Evolutionary conservation across 2,888 invertebrate species (phyloP).

Genomic region (Acronicta leporina): DNA sequence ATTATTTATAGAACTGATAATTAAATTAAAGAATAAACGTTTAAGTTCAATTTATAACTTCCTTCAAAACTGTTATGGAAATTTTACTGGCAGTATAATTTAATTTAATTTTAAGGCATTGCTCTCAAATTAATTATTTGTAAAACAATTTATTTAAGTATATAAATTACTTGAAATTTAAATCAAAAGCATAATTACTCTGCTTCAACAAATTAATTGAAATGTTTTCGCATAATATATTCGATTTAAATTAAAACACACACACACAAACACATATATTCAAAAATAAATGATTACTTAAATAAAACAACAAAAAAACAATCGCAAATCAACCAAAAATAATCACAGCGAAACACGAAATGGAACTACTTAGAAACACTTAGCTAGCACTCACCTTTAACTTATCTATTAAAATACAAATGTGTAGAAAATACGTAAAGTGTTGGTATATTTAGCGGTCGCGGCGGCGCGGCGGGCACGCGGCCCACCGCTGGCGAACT

Average conservation of each 20-base stretch:
- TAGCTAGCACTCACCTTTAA: conserved; percentile 57
- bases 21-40: neutral
- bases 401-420: conserved; percentile 54
- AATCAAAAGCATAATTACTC: neutral
- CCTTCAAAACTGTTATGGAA: neutral
- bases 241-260: neutral
- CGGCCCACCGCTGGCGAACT: conserved; percentile 88
- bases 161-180: too few species aligned
- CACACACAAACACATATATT: conserved; percentile 1
- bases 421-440: conserved; percentile 57
- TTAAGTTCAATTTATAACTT: neutral
- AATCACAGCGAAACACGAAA: conserved; percentile 3
- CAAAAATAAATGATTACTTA: neutral
- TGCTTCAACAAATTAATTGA: conserved; percentile 3
- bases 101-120: too few species aligned
- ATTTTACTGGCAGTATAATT: neutral
- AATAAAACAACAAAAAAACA: neutral
- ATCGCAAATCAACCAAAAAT: conserved; percentile 20
- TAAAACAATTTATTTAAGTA: neutral
- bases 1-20: too few species aligned
- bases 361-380: conserved; percentile 5
- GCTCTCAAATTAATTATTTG: neutral
- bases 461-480: conserved; percentile 74
- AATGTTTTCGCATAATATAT: conserved; percentile 4
- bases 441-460: conserved; percentile 28